These are phyloP conservation scores for Lethrus apterus DNA, from an alignment of 1,140 invertebrate species.

Conservation along the genomic window DNA sequence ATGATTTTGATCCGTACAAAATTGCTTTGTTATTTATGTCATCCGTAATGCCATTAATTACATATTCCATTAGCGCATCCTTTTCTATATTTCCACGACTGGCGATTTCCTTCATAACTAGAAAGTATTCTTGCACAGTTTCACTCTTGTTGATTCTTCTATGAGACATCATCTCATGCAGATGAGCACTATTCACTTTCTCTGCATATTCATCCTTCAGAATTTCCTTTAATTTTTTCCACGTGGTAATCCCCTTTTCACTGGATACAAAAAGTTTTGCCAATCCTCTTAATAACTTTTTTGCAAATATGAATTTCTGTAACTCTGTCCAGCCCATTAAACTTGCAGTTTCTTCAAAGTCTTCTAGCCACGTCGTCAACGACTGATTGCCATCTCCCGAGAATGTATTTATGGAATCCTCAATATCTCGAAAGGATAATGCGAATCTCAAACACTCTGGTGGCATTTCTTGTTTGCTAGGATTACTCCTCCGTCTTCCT, in stretches of 20 bases:
- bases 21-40: constrained; percentile 31
- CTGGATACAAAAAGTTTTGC: constrained; percentile 31
- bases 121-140: constrained; percentile 35
- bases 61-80: constrained; percentile 32
- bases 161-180: constrained; percentile 25
- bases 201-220: constrained; percentile 24
- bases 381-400: constrained; percentile 22
- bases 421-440: constrained; percentile 19
- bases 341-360: constrained; percentile 30
- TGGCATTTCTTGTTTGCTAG: constrained; percentile 1
- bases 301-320: constrained; percentile 31
- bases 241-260: constrained; percentile 26
- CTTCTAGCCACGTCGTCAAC: constrained; percentile 27
- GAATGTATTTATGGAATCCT: constrained; percentile 24
- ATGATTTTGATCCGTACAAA: constrained; percentile 32
- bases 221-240: constrained; percentile 24
- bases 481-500: not conserved
- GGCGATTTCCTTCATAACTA: constrained; percentile 35
- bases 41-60: constrained; percentile 38
- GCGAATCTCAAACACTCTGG: not conserved
- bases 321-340: constrained; percentile 29
- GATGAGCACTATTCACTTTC: constrained; percentile 21
- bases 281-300: constrained; percentile 30
- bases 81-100: constrained; percentile 30
- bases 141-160: constrained; percentile 28